Base-by-base conservation (phyloP, 2,888 invertebrate species). In the Hirudinaria manillensis region DNA sequence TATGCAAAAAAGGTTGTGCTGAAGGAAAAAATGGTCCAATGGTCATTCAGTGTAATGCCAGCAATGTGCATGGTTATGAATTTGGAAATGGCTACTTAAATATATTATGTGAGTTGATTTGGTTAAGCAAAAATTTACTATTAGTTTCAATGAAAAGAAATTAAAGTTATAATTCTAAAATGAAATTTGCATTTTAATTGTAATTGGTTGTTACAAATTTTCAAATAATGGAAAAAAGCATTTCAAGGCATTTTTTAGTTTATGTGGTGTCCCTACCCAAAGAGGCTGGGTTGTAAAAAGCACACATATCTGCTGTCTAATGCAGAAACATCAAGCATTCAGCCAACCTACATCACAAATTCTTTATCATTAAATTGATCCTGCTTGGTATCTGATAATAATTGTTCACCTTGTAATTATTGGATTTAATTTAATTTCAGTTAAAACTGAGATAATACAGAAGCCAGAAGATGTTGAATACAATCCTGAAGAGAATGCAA, bases 21-120 rank as follows among this genome's bases (percentile, higher is more conserved):
- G 71, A 55, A 32, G 45, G 34, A 19, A 10, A 32, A 36, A 36
- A 72, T 3, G 77, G 77, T 51, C 76, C 78, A 51, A 77, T 76
- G 67, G 76, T 76, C 24, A 72, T 78, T 55, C 79, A 79, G 72
- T 79, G 79, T 67, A 78, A 78, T 53, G 76, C 76, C 21, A 76
- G 75, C 70, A 79, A 79, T 70, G 55, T 34, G n/a, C 76, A 78
- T 61, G 78, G 79, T 27, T 76, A 76, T 61, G 66, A 36, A 24
- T 76, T 76, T 51, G 73, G 72, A 27, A 70, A 75, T 36, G 79
- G 76, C 16, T 79, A 77, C 72, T 56, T 79, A 55, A 79, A 79
- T 56, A 77, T 79, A 4, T 65, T 77, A n/a, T 70, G 79, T 79
- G 72, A 75, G 77, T 77, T 36, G 19, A 24, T 38, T 32, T 72